phyloP scores from a whole-genome alignment of 2,113 vertebrate genomes.

The Pangasianodon hypophthalmus region DNA sequence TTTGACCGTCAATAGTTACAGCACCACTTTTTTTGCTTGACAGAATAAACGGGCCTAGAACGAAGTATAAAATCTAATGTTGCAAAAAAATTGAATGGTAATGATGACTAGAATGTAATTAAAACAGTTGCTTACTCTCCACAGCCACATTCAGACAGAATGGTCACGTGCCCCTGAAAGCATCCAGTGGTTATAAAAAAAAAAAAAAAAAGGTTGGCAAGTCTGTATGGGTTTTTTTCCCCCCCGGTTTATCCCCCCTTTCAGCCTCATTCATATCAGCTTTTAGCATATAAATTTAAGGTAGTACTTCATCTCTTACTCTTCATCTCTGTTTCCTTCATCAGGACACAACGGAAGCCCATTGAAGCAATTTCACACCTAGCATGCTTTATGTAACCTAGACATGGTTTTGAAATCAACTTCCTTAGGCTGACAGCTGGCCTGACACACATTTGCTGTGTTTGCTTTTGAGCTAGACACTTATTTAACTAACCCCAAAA shows the following conservation, averaged over 20 bases:
- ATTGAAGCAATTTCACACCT: neutral
- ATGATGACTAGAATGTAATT: neutral
- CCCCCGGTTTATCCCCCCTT: too few relatives aligned
- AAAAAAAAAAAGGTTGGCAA: neutral
- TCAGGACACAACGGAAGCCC: neutral
- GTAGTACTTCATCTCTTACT: neutral
- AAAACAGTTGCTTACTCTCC: neutral
- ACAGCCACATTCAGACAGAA: neutral
- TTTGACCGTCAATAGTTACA: neutral
- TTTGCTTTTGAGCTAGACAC: neutral
- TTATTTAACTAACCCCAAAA: neutral
- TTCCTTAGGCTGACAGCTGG: neutral
- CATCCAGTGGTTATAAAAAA: neutral
- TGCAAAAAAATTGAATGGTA: neutral
- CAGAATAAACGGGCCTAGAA: neutral
- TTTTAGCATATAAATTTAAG: neutral
- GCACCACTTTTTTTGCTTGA: neutral
- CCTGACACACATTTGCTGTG: neutral
- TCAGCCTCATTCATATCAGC: neutral
- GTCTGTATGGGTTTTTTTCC: neutral
- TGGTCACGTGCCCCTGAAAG: neutral
- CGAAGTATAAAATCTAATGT: neutral
- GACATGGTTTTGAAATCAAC: neutral
- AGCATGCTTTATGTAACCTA: neutral
- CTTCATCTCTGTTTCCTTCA: too few relatives aligned